Conservation (phyloP, 64 coral and sea anemone genomes). For the Catalaphyllia jardinei region DNA sequence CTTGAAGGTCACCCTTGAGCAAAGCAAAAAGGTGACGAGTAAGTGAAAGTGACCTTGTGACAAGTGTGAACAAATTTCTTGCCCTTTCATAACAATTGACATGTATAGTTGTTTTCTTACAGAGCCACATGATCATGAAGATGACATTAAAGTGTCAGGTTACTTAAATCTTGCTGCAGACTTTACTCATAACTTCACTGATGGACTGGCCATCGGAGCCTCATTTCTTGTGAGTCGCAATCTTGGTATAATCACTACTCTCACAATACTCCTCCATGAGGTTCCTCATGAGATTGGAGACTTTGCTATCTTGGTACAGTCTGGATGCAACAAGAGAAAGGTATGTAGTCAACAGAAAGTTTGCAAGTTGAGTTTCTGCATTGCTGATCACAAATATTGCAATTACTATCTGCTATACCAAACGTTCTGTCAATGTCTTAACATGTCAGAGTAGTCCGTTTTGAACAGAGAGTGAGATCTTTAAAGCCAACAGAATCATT, state of each 20-base stretch:
- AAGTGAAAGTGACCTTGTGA: too few species aligned
- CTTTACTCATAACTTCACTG: conserved; percentile 98
- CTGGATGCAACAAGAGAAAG: conserved; percentile 91
- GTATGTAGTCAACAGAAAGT: conserved; percentile 30
- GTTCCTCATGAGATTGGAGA: conserved; percentile 99
- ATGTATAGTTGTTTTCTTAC: background rate
- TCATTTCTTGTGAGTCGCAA: conserved; percentile 92
- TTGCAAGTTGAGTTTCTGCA: too few species aligned
- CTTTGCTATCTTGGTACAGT: conserved; percentile 98
- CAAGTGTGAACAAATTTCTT: background rate
- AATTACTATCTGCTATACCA: too few species aligned
- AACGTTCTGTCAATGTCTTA: too few species aligned
- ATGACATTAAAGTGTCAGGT: conserved; percentile 94
- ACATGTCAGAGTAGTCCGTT: too few species aligned
- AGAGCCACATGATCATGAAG: conserved; percentile 36
- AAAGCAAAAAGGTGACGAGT: too few species aligned
- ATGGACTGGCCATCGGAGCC: conserved; percentile 96
- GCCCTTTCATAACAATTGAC: background rate
- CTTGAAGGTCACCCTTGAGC: too few species aligned
- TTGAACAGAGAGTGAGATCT: too few species aligned
- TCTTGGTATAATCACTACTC: conserved; percentile 88
- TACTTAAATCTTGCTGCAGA: conserved; percentile 97
- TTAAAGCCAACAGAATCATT: too few species aligned
- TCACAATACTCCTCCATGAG: conserved; percentile 96
- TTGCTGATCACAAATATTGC: too few species aligned